Evolutionary conservation across 2,113 vertebrate species (phyloP).

Genomic region (Tringa solitaria): DNA sequence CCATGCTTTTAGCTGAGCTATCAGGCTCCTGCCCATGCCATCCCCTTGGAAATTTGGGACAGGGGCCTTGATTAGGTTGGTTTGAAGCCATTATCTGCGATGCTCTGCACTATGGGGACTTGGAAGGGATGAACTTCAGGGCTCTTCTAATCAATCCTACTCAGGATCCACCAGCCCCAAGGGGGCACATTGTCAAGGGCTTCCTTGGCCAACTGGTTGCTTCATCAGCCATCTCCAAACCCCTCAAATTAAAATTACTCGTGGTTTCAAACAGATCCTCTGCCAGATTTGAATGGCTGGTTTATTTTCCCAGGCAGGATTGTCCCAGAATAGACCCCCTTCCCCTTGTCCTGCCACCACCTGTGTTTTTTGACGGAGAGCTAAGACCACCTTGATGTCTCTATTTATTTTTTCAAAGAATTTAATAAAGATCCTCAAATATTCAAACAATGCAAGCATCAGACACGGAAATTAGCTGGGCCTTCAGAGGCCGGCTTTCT

Average conservation of each 20-base stretch:
- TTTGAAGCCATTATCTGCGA: rapidly evolving
- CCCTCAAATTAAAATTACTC: background rate
- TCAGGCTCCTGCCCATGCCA: background rate
- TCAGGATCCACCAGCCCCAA: background rate
- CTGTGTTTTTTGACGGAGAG: background rate
- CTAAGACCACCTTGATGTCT: background rate
- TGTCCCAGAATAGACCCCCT: background rate
- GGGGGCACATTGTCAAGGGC: rapidly evolving
- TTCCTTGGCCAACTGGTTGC: background rate
- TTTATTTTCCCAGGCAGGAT: background rate
- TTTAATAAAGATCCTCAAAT: background rate
- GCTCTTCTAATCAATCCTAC: background rate
- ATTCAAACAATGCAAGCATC: background rate
- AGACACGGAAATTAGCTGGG: background rate
- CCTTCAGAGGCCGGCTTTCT: background rate
- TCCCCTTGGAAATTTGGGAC: background rate
- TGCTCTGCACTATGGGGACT: background rate
- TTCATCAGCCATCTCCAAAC: background rate
- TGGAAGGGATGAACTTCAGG: background rate
- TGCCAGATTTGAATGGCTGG: background rate
- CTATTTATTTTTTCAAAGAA: background rate
- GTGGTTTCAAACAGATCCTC: background rate
- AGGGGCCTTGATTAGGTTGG: background rate
- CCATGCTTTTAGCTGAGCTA: background rate
- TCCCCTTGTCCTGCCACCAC: background rate